Percentiles rank a stretch among this genome's conserved stretches.
phyloP scores from a whole-genome alignment of 2,797 vertebrate species.

The Sebastiscus albofasciatus region DNA sequence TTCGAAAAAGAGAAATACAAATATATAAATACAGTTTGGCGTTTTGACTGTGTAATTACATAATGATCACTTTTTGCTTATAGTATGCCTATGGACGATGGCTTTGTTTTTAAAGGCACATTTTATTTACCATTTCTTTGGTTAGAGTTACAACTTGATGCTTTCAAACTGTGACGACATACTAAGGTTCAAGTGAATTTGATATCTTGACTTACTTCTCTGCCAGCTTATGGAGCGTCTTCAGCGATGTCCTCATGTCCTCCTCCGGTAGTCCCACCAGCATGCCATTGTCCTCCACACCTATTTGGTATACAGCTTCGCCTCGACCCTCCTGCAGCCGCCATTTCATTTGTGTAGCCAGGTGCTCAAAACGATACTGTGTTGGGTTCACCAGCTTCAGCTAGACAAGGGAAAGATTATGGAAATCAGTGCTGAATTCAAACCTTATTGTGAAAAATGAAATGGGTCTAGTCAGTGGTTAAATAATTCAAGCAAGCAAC shows the following conservation, averaged over 20 bases:
- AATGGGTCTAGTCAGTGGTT: neutral
- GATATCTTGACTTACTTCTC: constrained; percentile 88
- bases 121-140: neutral
- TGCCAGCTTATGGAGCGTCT: constrained; percentile 93
- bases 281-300: constrained; percentile 97
- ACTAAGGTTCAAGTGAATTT: neutral
- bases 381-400: constrained; percentile 96
- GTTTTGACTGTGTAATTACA: neutral
- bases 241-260: constrained; percentile 94
- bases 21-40: neutral
- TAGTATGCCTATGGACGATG: neutral
- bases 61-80: neutral
- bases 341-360: constrained; percentile 99
- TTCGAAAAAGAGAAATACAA: constrained; percentile 6
- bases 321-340: constrained; percentile 95
- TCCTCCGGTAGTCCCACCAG: constrained; percentile 94
- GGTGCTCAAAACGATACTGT: constrained; percentile 96
- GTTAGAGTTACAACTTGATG: neutral
- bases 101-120: neutral
- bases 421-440: neutral
- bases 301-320: constrained; percentile 98
- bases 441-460: neutral
- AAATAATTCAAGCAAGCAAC: neutral
- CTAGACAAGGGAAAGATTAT: constrained; percentile 71
- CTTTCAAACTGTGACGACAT: neutral